These are phyloP conservation scores for Hypotaenidia philippensis DNA, from an alignment of 2,797 vertebrate genomes.

Conservation along the genomic window DNA sequence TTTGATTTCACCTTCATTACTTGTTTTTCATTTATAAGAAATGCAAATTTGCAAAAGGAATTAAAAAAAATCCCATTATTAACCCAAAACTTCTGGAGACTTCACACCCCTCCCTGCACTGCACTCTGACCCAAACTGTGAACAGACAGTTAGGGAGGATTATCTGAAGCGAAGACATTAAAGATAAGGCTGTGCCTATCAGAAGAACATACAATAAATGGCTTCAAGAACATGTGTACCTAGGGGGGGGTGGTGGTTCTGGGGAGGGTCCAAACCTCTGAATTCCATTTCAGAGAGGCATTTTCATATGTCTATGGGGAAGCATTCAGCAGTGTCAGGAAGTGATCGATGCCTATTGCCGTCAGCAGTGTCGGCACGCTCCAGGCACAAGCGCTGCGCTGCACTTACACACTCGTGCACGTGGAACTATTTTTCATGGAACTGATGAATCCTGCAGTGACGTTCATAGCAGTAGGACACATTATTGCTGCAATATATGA, in stretches of 20 bases:
- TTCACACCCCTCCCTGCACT: not conserved
- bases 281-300: not conserved
- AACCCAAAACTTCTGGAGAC: not conserved
- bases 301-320: not conserved
- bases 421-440: constrained; percentile 6
- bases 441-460: not conserved
- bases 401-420: not conserved
- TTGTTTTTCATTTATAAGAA: not conserved
- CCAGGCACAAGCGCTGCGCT: not conserved
- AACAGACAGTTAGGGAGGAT: not conserved
- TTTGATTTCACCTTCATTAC: not conserved
- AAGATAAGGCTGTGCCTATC: not conserved
- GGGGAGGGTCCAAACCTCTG: not conserved
- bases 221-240: not conserved
- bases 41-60: not conserved
- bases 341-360: constrained; percentile 2
- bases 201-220: not conserved
- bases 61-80: not conserved
- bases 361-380: not conserved
- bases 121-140: not conserved
- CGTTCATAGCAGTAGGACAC: not conserved
- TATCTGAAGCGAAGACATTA: not conserved
- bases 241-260: not conserved
- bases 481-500: not conserved
- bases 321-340: not conserved